Percentiles rank a stretch among this genome's conserved stretches.
phyloP scores from a whole-genome alignment of 2,888 invertebrate species.

The Papilio elwesi region DNA sequence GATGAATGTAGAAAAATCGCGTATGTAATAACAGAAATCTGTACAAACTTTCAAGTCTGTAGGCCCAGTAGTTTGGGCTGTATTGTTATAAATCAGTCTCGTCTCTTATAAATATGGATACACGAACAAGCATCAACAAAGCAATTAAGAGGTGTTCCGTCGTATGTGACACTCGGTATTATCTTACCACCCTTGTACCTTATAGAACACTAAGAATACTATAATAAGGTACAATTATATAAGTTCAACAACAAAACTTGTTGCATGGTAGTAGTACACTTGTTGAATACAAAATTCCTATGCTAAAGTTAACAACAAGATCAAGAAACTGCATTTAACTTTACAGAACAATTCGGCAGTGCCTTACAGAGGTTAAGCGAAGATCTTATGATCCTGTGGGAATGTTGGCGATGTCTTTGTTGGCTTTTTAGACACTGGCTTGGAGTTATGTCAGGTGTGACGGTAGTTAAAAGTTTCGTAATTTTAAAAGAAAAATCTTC shows the following conservation, averaged over 20 bases:
- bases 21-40: too few relatives aligned
- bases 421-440: not conserved
- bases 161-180: too few relatives aligned
- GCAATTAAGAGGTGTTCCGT: too few relatives aligned
- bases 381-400: constrained; percentile 1
- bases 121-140: too few relatives aligned
- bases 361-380: constrained; percentile 15
- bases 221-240: not conserved
- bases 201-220: too few relatives aligned
- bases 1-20: too few relatives aligned
- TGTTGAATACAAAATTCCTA: constrained; percentile 32
- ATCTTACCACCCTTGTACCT: too few relatives aligned
- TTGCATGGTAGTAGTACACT: constrained; percentile 21
- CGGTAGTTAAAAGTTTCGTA: not conserved
- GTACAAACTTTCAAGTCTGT: too few relatives aligned
- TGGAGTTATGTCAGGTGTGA: constrained; percentile 11
- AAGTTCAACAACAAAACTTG: constrained; percentile 14
- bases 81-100: too few relatives aligned
- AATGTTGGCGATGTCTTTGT: constrained; percentile 10
- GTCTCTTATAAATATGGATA: too few relatives aligned
- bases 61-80: too few relatives aligned
- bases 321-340: constrained; percentile 14
- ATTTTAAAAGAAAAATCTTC: not conserved
- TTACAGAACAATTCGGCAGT: constrained; percentile 19
- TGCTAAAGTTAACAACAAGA: not conserved